A percentile compares a stretch with the other conserved stretches of the same genome.
Evolutionary conservation across 2,797 vertebrate genomes (phyloP).

Genomic region (Synanceia verrucosa): DNA sequence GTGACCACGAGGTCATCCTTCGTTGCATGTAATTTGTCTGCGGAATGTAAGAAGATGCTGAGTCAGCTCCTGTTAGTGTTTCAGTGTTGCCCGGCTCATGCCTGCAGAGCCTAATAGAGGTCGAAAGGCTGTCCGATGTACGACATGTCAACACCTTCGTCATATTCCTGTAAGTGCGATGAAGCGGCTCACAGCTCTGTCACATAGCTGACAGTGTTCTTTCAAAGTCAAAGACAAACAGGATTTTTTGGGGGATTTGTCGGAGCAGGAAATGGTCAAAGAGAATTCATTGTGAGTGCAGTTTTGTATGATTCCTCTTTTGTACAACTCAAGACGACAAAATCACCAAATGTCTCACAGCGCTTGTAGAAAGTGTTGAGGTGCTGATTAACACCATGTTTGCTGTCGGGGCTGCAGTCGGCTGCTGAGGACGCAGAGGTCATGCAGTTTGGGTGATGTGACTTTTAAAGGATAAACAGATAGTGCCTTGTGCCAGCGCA

Average conservation of each 20-base stretch:
- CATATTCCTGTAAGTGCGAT: conserved; percentile 50
- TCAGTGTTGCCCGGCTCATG: neutral
- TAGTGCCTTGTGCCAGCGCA: too few relatives aligned
- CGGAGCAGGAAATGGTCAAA: neutral
- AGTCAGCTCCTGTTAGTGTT: conserved; percentile 27
- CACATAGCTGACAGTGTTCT: conserved; percentile 27
- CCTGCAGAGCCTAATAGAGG: conserved; percentile 42
- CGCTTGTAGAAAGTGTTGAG: neutral
- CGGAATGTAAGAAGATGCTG: conserved; percentile 28
- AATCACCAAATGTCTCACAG: neutral
- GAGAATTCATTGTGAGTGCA: neutral
- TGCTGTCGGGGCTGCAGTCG: neutral
- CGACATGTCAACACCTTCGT: conserved; percentile 54
- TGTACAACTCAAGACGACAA: neutral
- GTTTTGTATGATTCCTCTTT: neutral
- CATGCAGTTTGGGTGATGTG: neutral
- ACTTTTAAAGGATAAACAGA: too few relatives aligned
- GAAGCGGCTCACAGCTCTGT: conserved; percentile 31
- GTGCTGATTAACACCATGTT: neutral
- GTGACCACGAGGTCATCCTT: conserved; percentile 28
- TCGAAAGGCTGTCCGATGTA: conserved; percentile 49
- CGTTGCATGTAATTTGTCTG: neutral
- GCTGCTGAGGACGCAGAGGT: neutral
- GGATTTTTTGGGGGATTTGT: neutral
- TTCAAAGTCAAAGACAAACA: conserved; percentile 19